A percentile compares a stretch with the other conserved stretches of the same genome.
Evolutionary conservation across 2,888 invertebrate genomes (phyloP).

Genomic region (Rutpela maculata): DNA sequence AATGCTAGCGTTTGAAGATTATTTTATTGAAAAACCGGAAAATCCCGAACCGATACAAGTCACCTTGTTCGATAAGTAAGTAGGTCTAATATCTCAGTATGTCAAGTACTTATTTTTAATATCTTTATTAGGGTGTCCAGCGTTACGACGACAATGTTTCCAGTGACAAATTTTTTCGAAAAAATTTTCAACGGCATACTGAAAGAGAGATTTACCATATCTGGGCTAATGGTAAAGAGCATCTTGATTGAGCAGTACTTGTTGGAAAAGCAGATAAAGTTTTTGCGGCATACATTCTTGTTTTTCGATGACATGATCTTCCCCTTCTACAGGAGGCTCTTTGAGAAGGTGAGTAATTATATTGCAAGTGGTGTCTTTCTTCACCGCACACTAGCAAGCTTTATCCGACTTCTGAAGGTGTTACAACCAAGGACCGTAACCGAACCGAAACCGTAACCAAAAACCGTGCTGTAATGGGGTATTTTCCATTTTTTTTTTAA

Average conservation of each 20-base stretch:
- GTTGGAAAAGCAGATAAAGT: slow-evolving; percentile 67
- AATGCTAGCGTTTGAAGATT: slow-evolving; percentile 73
- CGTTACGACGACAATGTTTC: slow-evolving; percentile 66
- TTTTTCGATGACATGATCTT: slow-evolving; percentile 70
- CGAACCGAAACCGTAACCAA: no score
- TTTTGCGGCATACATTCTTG: slow-evolving; percentile 68
- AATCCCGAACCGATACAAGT: slow-evolving; percentile 25
- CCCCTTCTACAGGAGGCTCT: slow-evolving; percentile 69
- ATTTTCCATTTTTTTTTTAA: no score
- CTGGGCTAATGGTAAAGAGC: slow-evolving; percentile 69
- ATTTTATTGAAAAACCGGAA: slow-evolving; percentile 63
- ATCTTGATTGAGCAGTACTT: slow-evolving; percentile 67
- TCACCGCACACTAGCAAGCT: no score
- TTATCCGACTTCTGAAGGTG: no score
- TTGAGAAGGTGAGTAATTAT: slow-evolving; percentile 63
- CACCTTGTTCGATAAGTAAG: slow-evolving; percentile 53
- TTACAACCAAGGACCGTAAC: no score
- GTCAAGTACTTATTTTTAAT: neutral
- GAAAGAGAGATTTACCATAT: slow-evolving; percentile 66
- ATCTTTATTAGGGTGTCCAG: slow-evolving; percentile 65
- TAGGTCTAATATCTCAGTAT: neutral
- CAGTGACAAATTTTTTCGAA: slow-evolving; percentile 67
- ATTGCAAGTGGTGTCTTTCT: no score
- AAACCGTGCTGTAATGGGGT: no score
- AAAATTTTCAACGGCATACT: slow-evolving; percentile 63